These are phyloP conservation scores for Galaxea fascicularis DNA, from an alignment of 92 coral and sea anemone genomes.

Conservation along the genomic window DNA sequence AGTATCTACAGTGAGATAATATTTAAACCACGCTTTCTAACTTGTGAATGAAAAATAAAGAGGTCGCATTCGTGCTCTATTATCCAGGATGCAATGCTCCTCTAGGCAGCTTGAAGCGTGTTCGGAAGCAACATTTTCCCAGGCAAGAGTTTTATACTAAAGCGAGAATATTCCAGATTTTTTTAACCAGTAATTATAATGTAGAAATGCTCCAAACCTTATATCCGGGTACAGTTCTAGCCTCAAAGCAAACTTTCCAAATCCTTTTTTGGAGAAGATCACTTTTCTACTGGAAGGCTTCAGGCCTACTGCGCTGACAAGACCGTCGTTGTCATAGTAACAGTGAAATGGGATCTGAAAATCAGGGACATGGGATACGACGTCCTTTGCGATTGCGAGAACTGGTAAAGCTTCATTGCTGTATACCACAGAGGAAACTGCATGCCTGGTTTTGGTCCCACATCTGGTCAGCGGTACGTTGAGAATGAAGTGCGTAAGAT, in stretches of 20 bases:
- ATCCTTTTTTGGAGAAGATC: constrained; percentile 59
- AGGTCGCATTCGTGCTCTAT: too few relatives aligned
- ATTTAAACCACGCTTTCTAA: too few relatives aligned
- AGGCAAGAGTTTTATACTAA: too few relatives aligned
- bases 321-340: constrained; percentile 67
- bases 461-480: constrained; percentile 63
- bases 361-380: constrained; percentile 67
- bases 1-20: too few relatives aligned
- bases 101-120: too few relatives aligned
- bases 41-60: too few relatives aligned
- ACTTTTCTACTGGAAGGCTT: constrained; percentile 62
- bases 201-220: constrained; percentile 8
- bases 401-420: constrained; percentile 48
- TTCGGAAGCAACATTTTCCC: too few relatives aligned
- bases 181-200: not conserved
- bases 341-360: constrained; percentile 68
- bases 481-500: constrained; percentile 57
- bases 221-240: constrained; percentile 57
- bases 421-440: constrained; percentile 51
- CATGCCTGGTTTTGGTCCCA: constrained; percentile 61
- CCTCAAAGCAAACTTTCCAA: constrained; percentile 52
- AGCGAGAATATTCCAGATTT: not conserved
- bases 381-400: constrained; percentile 34
- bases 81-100: too few relatives aligned
- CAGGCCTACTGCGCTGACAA: constrained; percentile 56